These are phyloP conservation scores for Morelia viridis DNA, from an alignment of 2,797 vertebrate species.

Conservation along the genomic window DNA sequence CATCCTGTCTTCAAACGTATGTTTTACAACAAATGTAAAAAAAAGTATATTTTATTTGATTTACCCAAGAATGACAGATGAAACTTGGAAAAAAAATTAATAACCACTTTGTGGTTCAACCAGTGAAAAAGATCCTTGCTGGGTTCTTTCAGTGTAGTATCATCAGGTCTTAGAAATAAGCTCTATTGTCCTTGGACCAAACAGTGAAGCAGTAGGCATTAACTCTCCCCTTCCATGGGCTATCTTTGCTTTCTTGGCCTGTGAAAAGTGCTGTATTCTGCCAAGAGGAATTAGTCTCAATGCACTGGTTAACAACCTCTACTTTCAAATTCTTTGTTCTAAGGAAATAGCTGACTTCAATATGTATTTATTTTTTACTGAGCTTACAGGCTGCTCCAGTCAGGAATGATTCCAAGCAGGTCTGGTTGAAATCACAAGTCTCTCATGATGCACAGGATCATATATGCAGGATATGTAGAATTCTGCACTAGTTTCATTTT, in stretches of 20 bases:
- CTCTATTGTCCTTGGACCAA: neutral
- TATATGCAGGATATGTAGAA: no score
- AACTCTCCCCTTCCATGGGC: neutral
- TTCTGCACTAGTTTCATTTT: neutral
- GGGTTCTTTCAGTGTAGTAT: neutral
- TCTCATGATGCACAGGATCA: no score
- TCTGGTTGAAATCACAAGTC: neutral
- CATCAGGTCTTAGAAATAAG: neutral
- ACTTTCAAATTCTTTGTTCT: neutral
- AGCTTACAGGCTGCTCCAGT: neutral
- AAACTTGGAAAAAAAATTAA: neutral
- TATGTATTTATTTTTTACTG: neutral
- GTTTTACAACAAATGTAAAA: neutral
- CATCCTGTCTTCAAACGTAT: neutral
- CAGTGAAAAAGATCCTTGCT: neutral
- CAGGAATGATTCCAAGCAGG: neutral
- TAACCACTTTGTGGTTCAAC: neutral
- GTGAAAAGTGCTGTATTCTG: rapidly evolving
- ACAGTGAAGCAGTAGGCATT: neutral
- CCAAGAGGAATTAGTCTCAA: neutral
- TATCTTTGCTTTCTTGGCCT: neutral
- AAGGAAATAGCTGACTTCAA: neutral
- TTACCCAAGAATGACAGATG: neutral
- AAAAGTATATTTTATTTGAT: neutral
- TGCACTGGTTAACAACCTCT: neutral